Evolutionary conservation across 2,888 invertebrate species (phyloP), one percentile per base, ranked within the genome.

Genomic region (Dicranocentrus wangi): DNA sequence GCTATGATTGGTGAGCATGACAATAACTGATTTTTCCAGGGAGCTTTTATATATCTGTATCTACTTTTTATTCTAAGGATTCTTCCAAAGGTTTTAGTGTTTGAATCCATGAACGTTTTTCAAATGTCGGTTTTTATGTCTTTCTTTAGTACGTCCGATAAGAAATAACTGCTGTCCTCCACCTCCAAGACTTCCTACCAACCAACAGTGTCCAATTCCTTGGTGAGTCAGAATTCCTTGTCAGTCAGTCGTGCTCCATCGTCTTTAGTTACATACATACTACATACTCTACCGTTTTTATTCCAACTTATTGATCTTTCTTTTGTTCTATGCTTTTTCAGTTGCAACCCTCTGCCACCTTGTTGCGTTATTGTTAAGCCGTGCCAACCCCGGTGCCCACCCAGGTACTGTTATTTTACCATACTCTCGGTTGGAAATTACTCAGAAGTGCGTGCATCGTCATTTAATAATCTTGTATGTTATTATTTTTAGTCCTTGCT

Each of bases 141-240:
- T n/a, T n/a, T 25, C 27, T 60, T 23, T 27, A 79, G 85, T 85
- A 27, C 81, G 85, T 0, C 82, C 85, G 17, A 73, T 85, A 43
- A 77, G 82, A 13, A 80, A 82, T 43, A 81, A 81, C 32, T 85
- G 85, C 55, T 84, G 84, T 55, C 85, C 85, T 17, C 83, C 84
- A 61, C 82, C 84, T 23, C 77, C 81, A n/a, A 84, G 23, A 51
- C 69, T 79, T 23, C 82, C 78, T 13, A 39, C 21, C 28, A 73
- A 55, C 32, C 43, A 73, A 19, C 82, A 70, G 75, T 82, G 82
- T 66, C 82, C 82, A 10, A 79, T 79, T 28, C 82, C 82, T 25
- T 82, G 82, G 82, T 82, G 68, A 21, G 66, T 32, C 23, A 55
- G 5, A 32, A 32, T 32, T 32, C 19, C 58, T 68, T 32, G 25